Conservation (phyloP, 2,113 vertebrate species). For the Bucco capensis region DNA sequence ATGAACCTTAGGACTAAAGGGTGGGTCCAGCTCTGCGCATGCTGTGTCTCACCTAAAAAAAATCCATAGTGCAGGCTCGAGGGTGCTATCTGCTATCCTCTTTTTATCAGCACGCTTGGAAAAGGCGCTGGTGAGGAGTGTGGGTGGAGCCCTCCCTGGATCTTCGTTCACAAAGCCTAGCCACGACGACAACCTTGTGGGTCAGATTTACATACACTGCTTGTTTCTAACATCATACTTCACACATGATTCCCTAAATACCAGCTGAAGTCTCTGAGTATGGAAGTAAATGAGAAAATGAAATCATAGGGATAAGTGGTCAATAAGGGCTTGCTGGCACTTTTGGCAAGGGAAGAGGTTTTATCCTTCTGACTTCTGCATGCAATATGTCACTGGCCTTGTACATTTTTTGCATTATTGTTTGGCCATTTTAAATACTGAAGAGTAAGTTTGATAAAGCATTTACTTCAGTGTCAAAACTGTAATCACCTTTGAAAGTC, state of each 20-base stretch:
- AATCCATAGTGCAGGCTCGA: too few relatives aligned
- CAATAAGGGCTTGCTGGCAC: neutral
- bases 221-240: neutral
- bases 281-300: neutral
- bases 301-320: neutral
- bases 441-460: neutral
- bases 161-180: too few relatives aligned
- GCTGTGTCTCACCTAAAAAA: too few relatives aligned
- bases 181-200: too few relatives aligned
- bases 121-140: too few relatives aligned
- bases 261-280: neutral
- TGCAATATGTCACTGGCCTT: neutral
- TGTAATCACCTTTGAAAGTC: neutral
- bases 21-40: too few relatives aligned
- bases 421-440: neutral
- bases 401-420: neutral
- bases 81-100: too few relatives aligned
- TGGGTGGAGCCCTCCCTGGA: too few relatives aligned
- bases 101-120: too few relatives aligned
- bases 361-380: neutral
- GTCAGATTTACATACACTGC: neutral
- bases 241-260: neutral
- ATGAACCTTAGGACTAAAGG: too few relatives aligned
- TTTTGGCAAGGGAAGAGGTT: neutral
- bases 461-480: neutral